Conservation (phyloP, 2,888 invertebrate genomes). For the Tridacna crocea region DNA sequence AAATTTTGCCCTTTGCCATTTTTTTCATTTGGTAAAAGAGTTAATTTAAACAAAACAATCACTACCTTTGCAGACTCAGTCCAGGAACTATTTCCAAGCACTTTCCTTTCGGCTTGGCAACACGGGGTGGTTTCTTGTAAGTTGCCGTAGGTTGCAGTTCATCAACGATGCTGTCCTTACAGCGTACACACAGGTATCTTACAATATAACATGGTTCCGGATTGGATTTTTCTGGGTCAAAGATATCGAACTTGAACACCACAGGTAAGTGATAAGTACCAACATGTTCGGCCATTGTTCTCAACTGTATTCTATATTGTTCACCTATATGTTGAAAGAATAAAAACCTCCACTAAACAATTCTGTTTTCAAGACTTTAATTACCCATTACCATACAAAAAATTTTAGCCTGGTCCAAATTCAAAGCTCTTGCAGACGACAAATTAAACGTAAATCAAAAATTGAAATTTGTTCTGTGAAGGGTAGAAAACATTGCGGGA, state of each 20-base stretch:
- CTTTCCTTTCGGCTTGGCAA: constrained; percentile 42
- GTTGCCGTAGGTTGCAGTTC: constrained; percentile 64
- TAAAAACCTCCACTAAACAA: background rate
- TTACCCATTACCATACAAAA: too few species aligned
- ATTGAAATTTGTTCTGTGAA: too few species aligned
- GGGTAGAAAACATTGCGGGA: too few species aligned
- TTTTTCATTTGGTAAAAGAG: too few species aligned
- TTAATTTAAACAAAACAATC: too few species aligned
- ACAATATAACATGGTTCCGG: constrained; percentile 63
- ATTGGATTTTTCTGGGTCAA: background rate
- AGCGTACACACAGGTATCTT: constrained; percentile 65
- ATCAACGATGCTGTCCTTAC: constrained; percentile 63
- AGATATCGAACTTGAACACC: constrained; percentile 66
- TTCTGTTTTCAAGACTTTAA: too few species aligned
- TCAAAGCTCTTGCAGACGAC: too few species aligned
- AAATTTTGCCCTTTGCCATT: too few species aligned
- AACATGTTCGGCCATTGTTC: constrained; percentile 61
- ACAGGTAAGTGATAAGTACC: constrained; percentile 71
- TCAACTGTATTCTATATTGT: constrained; percentile 61
- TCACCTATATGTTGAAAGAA: constrained; percentile 51
- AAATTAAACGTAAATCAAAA: too few species aligned
- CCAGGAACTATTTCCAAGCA: constrained; percentile 66
- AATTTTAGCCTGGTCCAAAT: too few species aligned
- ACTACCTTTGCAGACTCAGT: constrained; percentile 66
- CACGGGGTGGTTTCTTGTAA: constrained; percentile 67